Evolutionary conservation across 2,113 vertebrate species (phyloP).

Genomic region (Neopipo cinnamomea): DNA sequence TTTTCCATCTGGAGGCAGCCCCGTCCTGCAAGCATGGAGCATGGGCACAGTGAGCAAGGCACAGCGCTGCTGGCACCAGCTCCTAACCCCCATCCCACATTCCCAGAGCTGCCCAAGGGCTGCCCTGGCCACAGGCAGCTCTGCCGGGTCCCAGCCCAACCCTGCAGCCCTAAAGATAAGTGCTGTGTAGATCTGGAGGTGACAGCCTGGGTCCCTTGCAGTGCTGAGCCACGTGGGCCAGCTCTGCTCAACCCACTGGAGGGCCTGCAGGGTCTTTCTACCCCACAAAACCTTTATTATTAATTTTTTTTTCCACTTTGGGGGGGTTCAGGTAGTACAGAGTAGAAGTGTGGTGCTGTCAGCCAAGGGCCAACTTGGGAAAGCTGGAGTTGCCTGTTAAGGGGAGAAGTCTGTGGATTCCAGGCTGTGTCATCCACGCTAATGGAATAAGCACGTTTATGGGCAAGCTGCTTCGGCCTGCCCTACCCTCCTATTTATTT

Average conservation of each 20-base stretch:
- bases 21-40: rapidly evolving
- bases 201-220: not conserved
- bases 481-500: not conserved
- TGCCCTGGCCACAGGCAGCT: not conserved
- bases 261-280: not conserved
- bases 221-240: rapidly evolving
- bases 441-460: not conserved
- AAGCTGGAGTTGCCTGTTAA: not conserved
- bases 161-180: not conserved
- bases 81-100: rapidly evolving
- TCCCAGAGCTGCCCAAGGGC: not conserved
- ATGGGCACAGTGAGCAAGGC: not conserved
- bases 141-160: rapidly evolving
- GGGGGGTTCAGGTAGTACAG: rapidly evolving
- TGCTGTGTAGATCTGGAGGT: not conserved
- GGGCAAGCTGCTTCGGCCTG: not conserved
- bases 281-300: not conserved
- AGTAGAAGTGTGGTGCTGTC: rapidly evolving
- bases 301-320: not conserved
- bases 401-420: not conserved
- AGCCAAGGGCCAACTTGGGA: not conserved
- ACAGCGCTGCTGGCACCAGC: rapidly evolving
- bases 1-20: not conserved
- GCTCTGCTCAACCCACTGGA: not conserved
- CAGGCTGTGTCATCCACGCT: not conserved